Evolutionary conservation across 2,888 invertebrate genomes (phyloP), one percentile per base, ranked within the genome.

Genomic region (Belgica antarctica): DNA sequence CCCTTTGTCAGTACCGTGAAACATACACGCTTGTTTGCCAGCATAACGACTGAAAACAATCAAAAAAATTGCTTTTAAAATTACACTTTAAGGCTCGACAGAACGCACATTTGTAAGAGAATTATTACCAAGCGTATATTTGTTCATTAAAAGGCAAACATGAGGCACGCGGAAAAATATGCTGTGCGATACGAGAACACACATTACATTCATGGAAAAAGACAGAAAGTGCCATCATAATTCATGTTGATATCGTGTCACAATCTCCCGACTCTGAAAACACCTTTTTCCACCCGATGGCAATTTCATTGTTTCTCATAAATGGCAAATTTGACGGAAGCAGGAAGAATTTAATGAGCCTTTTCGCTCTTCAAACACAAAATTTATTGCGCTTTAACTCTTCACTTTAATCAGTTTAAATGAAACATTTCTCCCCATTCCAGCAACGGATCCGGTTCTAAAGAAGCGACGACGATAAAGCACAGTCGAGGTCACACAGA

Each of bases 381-480:
- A 41, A 41, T 41, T 41, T 41, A 41, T 15, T 12, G 15, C 15
- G n/a, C 12, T 41, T 41, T 15, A 52, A 52, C 52, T 52, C 17
- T 52, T 5, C n/a, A 27, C n/a, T 59, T 59, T 27, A 59, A n/a
- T 62, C 7, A 25, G 3, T 62, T 57, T 62, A n/a, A n/a, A n/a
- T n/a, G n/a, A n/a, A n/a, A n/a, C n/a, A n/a, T n/a, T n/a, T n/a
- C n/a, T n/a, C n/a, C n/a, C n/a, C n/a, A n/a, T 76, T 75, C 10
- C 74, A 80, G 80, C 72, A 80, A 80, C 73, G 79, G 77, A 41
- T 80, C 80, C 28, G 80, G 80, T 47, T 80, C 80, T 25, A 80
- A 79, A 73, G 80, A 80, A 74, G 77, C 78, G 8, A 78, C 79
- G 15, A 77, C 77, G 63, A 74, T 77, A 24, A 75, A 76, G 5